Conservation (phyloP, 2,113 vertebrate genomes). For the Microcebus jonahi region DNA sequence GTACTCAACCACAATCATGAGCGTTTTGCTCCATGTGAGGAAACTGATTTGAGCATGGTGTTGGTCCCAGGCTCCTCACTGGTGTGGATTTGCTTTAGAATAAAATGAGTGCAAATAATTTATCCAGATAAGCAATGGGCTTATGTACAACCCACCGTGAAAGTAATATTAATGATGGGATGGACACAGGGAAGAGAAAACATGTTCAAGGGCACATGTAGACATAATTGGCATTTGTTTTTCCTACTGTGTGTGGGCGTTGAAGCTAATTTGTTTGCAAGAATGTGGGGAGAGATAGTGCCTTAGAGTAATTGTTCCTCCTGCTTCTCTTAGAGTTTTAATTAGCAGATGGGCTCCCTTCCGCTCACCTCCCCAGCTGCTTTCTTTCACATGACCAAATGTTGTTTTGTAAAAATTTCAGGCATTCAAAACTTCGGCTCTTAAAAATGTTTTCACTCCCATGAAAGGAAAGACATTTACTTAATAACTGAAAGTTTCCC, state of each 20-base stretch:
- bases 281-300: background rate
- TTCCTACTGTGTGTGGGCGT: conserved; percentile 43
- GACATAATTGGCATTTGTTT: conserved; percentile 28
- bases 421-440: background rate
- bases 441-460: background rate
- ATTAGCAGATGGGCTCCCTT: conserved; percentile 24
- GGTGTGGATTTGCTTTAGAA: background rate
- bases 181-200: background rate
- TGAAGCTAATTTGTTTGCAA: conserved; percentile 63
- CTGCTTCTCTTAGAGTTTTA: background rate
- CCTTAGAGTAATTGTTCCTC: conserved; percentile 47
- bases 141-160: background rate
- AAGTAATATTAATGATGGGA: conserved; percentile 6
- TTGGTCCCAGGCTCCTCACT: background rate
- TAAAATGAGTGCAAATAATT: conserved; percentile 19
- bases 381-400: conserved; percentile 19
- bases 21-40: background rate
- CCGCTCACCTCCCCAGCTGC: background rate
- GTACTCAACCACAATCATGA: background rate
- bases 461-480: background rate
- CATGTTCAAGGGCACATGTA: background rate
- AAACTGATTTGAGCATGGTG: background rate
- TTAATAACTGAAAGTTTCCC: background rate
- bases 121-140: background rate
- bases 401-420: background rate